A percentile compares a stretch with the other conserved stretches of the same genome.
Conservation (phyloP, 2,113 vertebrate genomes). For the Ondatra zibethicus region DNA sequence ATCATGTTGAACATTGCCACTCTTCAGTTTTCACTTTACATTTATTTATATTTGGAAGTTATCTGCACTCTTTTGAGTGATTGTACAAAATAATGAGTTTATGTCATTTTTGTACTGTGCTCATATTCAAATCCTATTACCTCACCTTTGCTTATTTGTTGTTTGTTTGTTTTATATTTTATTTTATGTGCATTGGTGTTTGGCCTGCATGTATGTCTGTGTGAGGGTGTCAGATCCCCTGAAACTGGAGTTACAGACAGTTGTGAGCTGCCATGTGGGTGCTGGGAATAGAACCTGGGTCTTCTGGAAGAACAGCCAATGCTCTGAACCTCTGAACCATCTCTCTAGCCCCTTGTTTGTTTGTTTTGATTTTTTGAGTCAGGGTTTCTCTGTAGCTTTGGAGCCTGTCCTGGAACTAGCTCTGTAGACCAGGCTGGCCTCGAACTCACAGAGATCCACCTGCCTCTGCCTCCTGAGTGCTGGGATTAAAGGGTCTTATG, state of each 20-base stretch:
- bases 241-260: neutral
- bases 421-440: no score
- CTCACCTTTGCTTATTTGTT: neutral
- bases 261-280: neutral
- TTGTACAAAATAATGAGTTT: neutral
- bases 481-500: neutral
- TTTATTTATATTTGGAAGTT: neutral
- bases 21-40: neutral
- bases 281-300: neutral
- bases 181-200: no score
- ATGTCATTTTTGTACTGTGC: neutral
- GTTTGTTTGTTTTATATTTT: neutral
- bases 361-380: no score
- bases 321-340: neutral
- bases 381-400: no score
- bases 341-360: neutral
- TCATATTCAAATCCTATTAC: neutral
- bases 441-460: no score
- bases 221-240: neutral
- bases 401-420: no score
- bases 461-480: no score
- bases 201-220: neutral
- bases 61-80: neutral
- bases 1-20: neutral
- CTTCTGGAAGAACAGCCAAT: neutral